Percentiles rank a stretch among this genome's conserved stretches.
These are phyloP conservation scores for Plagodis dolabraria DNA, from an alignment of 2,888 invertebrate species.

Conservation along the genomic window DNA sequence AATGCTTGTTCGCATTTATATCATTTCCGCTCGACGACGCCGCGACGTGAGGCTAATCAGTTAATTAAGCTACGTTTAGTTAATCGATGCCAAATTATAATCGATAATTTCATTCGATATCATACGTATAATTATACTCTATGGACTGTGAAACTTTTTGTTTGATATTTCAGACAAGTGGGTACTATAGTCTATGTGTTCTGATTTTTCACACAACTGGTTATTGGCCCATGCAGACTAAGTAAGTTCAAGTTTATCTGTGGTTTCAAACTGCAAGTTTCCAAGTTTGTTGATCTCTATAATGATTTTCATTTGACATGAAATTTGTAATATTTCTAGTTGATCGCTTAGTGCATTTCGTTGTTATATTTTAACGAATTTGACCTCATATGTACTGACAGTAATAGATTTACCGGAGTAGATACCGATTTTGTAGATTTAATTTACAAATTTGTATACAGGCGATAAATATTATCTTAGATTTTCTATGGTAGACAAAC, in stretches of 20 bases:
- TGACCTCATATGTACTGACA: slow-evolving; percentile 63
- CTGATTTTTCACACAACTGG: neutral
- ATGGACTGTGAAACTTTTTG: slow-evolving; percentile 15
- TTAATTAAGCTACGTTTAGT: slow-evolving; percentile 70
- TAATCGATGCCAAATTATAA: slow-evolving; percentile 80
- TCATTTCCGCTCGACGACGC: slow-evolving; percentile 48
- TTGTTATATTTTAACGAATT: slow-evolving; percentile 45
- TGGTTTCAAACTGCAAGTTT: slow-evolving; percentile 9
- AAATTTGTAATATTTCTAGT: slow-evolving; percentile 37
- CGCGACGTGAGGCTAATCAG: slow-evolving; percentile 57
- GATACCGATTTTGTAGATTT: slow-evolving; percentile 72
- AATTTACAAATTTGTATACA: slow-evolving; percentile 75
- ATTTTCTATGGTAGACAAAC: slow-evolving; percentile 82
- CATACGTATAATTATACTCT: slow-evolving; percentile 22
- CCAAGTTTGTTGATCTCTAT: slow-evolving; percentile 19
- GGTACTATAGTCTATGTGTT: neutral
- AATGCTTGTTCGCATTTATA: slow-evolving; percentile 74
- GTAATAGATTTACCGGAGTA: slow-evolving; percentile 51
- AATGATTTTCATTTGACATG: slow-evolving; percentile 35
- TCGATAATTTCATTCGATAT: slow-evolving; percentile 45
- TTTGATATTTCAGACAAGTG: slow-evolving; percentile 12
- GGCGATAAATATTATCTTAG: slow-evolving; percentile 77
- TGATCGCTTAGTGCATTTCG: slow-evolving; percentile 62
- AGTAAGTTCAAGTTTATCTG: neutral
- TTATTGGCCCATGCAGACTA: neutral